Percentiles rank a stretch among this genome's conserved stretches.
Evolutionary conservation across 2,797 vertebrate species (phyloP).

Genomic region (Austrolebias charrua): DNA sequence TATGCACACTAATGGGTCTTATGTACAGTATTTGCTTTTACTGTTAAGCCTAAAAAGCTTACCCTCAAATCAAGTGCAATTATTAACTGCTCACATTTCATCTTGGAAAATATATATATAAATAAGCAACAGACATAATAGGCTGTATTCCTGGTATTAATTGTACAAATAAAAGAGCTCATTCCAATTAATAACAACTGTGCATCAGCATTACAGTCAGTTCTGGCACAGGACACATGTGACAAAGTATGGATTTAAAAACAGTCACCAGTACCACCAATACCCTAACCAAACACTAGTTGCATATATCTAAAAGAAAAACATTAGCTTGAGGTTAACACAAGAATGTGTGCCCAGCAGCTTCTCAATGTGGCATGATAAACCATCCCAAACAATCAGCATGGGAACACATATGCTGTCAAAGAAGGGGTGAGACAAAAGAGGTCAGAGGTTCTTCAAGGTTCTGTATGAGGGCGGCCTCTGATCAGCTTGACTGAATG

Average conservation of each 20-base stretch:
- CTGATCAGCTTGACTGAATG: slow-evolving; percentile 81
- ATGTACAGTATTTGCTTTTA: slow-evolving; percentile 42
- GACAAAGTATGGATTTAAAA: slow-evolving; percentile 24
- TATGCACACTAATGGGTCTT: slow-evolving; percentile 27
- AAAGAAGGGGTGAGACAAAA: slow-evolving; percentile 68
- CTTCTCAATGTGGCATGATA: slow-evolving; percentile 72
- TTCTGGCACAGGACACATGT: slow-evolving; percentile 9
- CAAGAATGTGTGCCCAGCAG: slow-evolving; percentile 70
- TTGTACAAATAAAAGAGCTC: slow-evolving; percentile 6
- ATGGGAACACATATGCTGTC: slow-evolving; percentile 78
- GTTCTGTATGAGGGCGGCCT: slow-evolving; percentile 70
- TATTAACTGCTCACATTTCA: slow-evolving; percentile 23
- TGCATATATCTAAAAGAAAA: slow-evolving; percentile 51
- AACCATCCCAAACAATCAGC: slow-evolving; percentile 77
- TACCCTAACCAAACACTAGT: slow-evolving; percentile 50
- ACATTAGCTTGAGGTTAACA: slow-evolving; percentile 56
- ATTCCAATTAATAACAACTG: slow-evolving; percentile 19
- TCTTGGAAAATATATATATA: slow-evolving; percentile 14
- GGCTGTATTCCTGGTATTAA: slow-evolving; percentile 17
- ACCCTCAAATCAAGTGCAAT: slow-evolving; percentile 24
- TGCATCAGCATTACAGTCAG: slow-evolving; percentile 2
- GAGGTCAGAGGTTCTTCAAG: slow-evolving; percentile 76
- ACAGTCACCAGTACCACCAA: slow-evolving; percentile 44
- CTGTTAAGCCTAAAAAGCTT: slow-evolving; percentile 32
- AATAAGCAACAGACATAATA: slow-evolving; percentile 1